Conservation (phyloP, 2,797 vertebrate genomes). For the Pagetopsis macropterus region DNA sequence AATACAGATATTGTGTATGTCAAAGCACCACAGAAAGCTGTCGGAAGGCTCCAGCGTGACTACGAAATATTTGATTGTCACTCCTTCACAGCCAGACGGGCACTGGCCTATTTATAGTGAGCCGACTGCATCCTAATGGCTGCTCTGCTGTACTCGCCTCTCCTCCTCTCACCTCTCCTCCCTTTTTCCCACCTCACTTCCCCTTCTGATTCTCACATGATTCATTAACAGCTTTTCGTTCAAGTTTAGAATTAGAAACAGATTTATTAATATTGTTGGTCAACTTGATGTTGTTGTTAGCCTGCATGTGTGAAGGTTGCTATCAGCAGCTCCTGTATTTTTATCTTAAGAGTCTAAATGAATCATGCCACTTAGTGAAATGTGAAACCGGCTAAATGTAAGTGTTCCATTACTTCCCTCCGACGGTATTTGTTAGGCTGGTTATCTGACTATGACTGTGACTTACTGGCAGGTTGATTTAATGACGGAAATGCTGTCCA, state of each 20-base stretch:
- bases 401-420: conserved; percentile 20
- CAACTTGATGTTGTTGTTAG: conserved; percentile 14
- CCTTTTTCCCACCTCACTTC: conserved; percentile 21
- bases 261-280: conserved; percentile 30
- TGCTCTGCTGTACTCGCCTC: conserved; percentile 52
- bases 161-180: conserved; percentile 59
- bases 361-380: conserved; percentile 10
- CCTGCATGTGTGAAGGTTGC: conserved; percentile 11
- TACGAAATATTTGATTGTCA: conserved; percentile 74
- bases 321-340: conserved; percentile 31
- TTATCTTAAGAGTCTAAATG: conserved; percentile 4
- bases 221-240: conserved; percentile 61
- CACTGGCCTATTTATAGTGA: conserved; percentile 75
- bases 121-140: conserved; percentile 65
- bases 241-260: conserved; percentile 29
- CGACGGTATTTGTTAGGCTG: conserved; percentile 22
- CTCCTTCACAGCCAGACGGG: conserved; percentile 68
- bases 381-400: conserved; percentile 33
- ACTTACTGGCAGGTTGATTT: conserved; percentile 48
- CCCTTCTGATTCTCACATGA: conserved; percentile 56
- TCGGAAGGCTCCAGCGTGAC: conserved; percentile 65
- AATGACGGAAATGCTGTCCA: conserved; percentile 50
- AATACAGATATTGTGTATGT: conserved; percentile 30
- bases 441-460: conserved; percentile 41
- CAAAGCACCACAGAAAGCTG: conserved; percentile 45